Percentiles rank a stretch among this genome's conserved stretches.
These are phyloP conservation scores for Nibea albiflora DNA, from an alignment of 2,113 vertebrate species.

Conservation along the genomic window DNA sequence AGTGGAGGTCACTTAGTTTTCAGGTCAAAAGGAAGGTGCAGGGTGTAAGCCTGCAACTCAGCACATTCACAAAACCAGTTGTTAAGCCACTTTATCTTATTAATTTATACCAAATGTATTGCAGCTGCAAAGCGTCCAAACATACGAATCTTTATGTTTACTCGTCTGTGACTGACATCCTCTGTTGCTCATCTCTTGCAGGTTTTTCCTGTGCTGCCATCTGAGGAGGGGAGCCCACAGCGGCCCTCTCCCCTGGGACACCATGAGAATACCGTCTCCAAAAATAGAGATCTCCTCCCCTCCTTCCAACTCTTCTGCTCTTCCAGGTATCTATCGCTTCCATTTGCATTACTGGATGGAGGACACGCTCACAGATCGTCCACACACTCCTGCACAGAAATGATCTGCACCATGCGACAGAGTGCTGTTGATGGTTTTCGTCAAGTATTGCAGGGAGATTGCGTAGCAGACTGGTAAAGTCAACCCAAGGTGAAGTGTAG, in stretches of 20 bases:
- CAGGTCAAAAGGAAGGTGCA: slow-evolving; percentile 13
- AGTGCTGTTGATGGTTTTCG: slow-evolving; percentile 33
- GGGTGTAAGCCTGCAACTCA: background rate
- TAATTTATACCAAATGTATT: slow-evolving; percentile 3
- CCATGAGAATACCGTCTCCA: slow-evolving; percentile 68
- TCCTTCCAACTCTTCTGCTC: slow-evolving; percentile 38
- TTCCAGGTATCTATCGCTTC: slow-evolving; percentile 40
- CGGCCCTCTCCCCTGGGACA: slow-evolving; percentile 56
- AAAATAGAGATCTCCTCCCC: slow-evolving; percentile 74
- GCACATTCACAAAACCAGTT: background rate
- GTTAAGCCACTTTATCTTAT: background rate
- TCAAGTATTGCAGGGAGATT: slow-evolving; percentile 45
- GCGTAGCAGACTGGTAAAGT: slow-evolving; percentile 56
- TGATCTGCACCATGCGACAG: slow-evolving; percentile 3
- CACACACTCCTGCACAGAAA: slow-evolving; percentile 9
- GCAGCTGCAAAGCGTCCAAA: background rate
- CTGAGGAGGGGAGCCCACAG: slow-evolving; percentile 67
- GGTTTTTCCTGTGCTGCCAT: slow-evolving; percentile 59
- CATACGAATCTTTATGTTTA: slow-evolving; percentile 37
- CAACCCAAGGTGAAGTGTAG: slow-evolving; percentile 63
- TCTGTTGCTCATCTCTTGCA: slow-evolving; percentile 34
- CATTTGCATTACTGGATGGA: slow-evolving; percentile 30
- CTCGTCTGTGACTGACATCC: slow-evolving; percentile 43
- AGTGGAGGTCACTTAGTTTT: slow-evolving; percentile 40
- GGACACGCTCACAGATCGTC: slow-evolving; percentile 25